Evolutionary conservation across 1,140 invertebrate genomes (phyloP).

Genomic region (Idris sp.): DNA sequence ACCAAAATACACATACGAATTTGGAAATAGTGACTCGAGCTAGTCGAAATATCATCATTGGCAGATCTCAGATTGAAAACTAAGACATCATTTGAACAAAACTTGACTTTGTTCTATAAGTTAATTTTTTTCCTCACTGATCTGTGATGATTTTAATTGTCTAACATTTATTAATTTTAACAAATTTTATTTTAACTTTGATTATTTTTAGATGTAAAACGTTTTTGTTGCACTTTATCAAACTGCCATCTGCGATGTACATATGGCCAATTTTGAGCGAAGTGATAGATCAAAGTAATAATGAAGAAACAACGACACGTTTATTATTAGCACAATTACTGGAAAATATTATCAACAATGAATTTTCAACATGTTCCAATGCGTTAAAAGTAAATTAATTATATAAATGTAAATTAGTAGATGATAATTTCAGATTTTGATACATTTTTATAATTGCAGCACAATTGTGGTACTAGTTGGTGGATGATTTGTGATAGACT

Average conservation of each 20-base stretch:
- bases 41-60: constrained; percentile 73
- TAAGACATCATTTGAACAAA: constrained; percentile 65
- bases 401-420: too few relatives aligned
- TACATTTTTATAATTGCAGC: constrained; percentile 62
- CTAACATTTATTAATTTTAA: not conserved
- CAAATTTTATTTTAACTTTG: not conserved
- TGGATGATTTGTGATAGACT: constrained; percentile 74
- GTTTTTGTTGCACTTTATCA: constrained; percentile 70
- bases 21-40: constrained; percentile 68
- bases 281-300: constrained; percentile 66
- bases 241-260: constrained; percentile 71
- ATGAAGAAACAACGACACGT: constrained; percentile 65
- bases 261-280: constrained; percentile 71
- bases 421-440: too few relatives aligned
- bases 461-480: constrained; percentile 71
- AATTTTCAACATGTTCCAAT: constrained; percentile 69
- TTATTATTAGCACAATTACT: constrained; percentile 71
- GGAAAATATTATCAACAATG: constrained; percentile 68
- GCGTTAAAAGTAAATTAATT: constrained; percentile 70
- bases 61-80: constrained; percentile 78
- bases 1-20: constrained; percentile 4
- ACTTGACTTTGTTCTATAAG: constrained; percentile 44
- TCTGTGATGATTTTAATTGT: constrained; percentile 26
- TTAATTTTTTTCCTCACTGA: constrained; percentile 68
- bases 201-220: constrained; percentile 68